Evolutionary conservation across 2,797 vertebrate genomes (phyloP), one percentile per base, ranked within the genome.

Genomic region (Pelodytes ibericus): DNA sequence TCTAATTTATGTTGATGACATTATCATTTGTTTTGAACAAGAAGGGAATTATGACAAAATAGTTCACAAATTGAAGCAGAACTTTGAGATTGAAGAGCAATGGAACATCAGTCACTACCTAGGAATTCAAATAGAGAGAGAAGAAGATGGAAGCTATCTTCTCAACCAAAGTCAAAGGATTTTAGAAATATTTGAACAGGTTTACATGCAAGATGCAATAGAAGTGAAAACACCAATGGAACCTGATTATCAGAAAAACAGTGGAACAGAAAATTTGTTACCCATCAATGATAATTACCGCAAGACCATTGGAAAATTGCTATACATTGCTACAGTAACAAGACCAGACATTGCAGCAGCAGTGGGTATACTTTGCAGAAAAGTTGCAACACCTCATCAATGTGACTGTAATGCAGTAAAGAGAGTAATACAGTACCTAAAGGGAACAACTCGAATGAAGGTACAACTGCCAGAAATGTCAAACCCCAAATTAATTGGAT

Each of bases 11-110:
- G 18, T 58, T 26, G 24, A 26, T 15, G 26, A 58, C 56, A 58
- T 4, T n/a, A 26, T 58, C 26, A 26, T 27, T 58, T 26, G 56
- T 58, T 58, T 58, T 58, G 56, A 58, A 58, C 56, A 27, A 58
- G 56, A 26, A 58, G 56, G 25, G 26, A 6, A 58, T 58, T 58
- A 58, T 58, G 26, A 58, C 10, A 24, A 3, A 58, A 58, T 58
- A 58, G 56, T 58, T 58, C 2, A 26, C 11, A 58, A 58, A 58
- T 26, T 58, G 2, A 58, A 58, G 27, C 56, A 26, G 10, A 27
- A 58, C 3, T 56, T 1, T 56, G n/a, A 56, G 51, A 56, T 56
- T 25, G 18, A 44, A 44, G 41, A 44, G 15, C 41, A 13, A 13
- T 10, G 41, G 41, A 44, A 44, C 41, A 44, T 44, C 41, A 16